Evolutionary conservation across 2,888 invertebrate species (phyloP), one percentile per base, ranked within the genome.

Genomic region (Meiosimyza decipiens): DNA sequence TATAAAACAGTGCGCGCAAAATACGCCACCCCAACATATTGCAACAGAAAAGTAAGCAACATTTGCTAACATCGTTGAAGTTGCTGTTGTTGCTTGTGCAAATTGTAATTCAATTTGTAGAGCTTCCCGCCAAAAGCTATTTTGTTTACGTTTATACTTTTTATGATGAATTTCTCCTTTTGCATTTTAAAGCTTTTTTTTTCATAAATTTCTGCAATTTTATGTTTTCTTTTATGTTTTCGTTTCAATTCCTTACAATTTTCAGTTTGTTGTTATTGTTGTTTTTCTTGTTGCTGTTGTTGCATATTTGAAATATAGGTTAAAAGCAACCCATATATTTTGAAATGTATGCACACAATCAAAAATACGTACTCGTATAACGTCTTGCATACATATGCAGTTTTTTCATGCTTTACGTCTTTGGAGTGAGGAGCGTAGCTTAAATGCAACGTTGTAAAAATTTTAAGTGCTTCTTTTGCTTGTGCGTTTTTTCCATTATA

Each of bases 231-330:
- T 57, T n/a, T 12, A 16, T 57, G 7, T 57, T 57, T 18, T 57
- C 18, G 6, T 66, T 54, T 62, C 49, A 6, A 62, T 15, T 62
- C 47, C 47, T 7, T 6, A n/a, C 33, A 15, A 47, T n/a, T n/a
- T 40, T n/a, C 63, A 28, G 59, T 16, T 22, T 16, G 52, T n/a
- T 72, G 71, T 64, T 71, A 66, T 63, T 66, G 66, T 60, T 28
- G 54, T 49, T 57, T 18, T 52, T 74, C 63, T 50, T 40, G 66
- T 50, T 57, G 22, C 60, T 60, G 54, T 59, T 70, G 50, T 59
- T 64, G 67, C 55, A 72, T 74, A 71, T 73, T n/a, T 62, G 60
- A 50, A 71, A 63, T 74, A 62, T 73, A 68, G 74, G 74, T 71
- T 73, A 74, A 74, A 76, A 76, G 72, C 68, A 68, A 68, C n/a